Conservation (phyloP, 2,888 invertebrate species). For the Germaria angustata region DNA sequence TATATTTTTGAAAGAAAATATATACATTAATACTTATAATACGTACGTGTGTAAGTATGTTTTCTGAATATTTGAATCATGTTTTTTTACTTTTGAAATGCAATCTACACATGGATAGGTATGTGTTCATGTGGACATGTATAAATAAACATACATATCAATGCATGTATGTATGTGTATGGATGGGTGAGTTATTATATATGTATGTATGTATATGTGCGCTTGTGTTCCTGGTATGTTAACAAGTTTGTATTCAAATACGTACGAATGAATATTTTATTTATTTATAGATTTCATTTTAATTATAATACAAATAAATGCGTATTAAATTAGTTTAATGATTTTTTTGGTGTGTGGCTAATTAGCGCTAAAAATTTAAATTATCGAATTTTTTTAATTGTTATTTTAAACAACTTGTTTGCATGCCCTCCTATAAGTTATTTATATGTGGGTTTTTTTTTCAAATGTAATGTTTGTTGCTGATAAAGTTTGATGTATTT, state of each 20-base stretch:
- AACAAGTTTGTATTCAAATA: not conserved
- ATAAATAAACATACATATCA: too few relatives aligned
- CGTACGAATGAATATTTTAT: too few relatives aligned
- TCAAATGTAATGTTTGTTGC: not conserved
- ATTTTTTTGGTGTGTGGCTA: too few relatives aligned
- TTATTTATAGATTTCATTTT: too few relatives aligned
- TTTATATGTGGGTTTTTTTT: too few relatives aligned
- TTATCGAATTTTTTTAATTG: not conserved
- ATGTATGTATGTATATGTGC: not conserved
- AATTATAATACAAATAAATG: too few relatives aligned
- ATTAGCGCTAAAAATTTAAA: not conserved
- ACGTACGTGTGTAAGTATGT: not conserved
- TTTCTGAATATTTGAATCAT: too few relatives aligned
- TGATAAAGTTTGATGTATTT: slow-evolving; percentile 13
- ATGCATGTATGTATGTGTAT: too few relatives aligned
- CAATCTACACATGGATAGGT: not conserved
- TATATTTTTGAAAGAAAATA: too few relatives aligned
- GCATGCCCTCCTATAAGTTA: too few relatives aligned
- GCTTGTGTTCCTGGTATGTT: not conserved
- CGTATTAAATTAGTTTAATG: too few relatives aligned
- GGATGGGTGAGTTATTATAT: not conserved
- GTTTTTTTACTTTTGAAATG: not conserved
- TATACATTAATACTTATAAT: not conserved
- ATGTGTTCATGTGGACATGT: too few relatives aligned
- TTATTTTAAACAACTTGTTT: not conserved